A percentile compares a stretch with the other conserved stretches of the same genome.
phyloP scores from a whole-genome alignment of 2,888 invertebrate species.

The Elaeidobius kamerunicus region DNA sequence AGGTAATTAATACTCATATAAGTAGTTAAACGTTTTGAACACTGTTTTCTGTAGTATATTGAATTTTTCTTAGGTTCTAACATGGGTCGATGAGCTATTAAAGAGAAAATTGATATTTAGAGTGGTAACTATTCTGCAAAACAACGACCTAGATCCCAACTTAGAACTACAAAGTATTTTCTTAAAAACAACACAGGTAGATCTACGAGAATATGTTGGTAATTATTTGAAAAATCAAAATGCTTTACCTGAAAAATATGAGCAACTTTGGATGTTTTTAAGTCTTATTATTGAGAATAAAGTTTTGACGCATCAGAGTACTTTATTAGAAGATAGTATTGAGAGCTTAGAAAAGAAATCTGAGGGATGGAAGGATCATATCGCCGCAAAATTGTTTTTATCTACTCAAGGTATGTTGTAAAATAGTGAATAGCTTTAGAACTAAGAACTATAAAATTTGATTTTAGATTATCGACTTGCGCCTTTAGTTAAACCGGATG shows the following conservation, averaged over 20 bases:
- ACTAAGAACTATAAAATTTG: background rate
- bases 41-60: too few relatives aligned
- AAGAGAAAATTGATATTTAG: constrained; percentile 62
- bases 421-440: background rate
- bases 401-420: constrained; percentile 54
- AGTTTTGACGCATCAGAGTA: constrained; percentile 30
- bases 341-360: constrained; percentile 47
- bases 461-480: constrained; percentile 55
- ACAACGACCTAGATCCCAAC: constrained; percentile 59
- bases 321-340: constrained; percentile 34
- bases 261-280: constrained; percentile 50
- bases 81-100: constrained; percentile 62
- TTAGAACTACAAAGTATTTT: constrained; percentile 59
- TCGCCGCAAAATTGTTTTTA: constrained; percentile 58
- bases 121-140: constrained; percentile 62
- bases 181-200: constrained; percentile 56
- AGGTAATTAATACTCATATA: background rate
- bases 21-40: background rate
- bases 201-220: constrained; percentile 63
- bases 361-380: constrained; percentile 55
- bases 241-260: constrained; percentile 43
- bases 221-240: constrained; percentile 59
- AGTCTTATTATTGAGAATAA: constrained; percentile 38
- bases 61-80: constrained; percentile 54
- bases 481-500: constrained; percentile 52